A percentile compares a stretch with the other conserved stretches of the same genome.
Conservation (phyloP, 2,888 invertebrate genomes). For the Temnothorax ravouxi region DNA sequence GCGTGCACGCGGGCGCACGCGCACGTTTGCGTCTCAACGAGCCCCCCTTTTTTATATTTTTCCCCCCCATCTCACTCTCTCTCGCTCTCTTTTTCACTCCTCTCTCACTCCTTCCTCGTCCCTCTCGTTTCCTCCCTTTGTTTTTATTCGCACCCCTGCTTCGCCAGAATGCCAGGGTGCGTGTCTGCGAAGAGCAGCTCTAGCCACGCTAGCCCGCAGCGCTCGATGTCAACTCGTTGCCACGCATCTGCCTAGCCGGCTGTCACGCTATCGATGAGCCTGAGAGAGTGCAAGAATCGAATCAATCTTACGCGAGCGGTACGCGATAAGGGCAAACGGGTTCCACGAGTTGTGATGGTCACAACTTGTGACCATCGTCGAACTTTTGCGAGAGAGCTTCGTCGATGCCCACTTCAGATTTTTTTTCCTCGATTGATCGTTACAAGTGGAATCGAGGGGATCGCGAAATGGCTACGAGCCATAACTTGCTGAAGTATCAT, state of each 20-base stretch:
- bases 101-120: neutral
- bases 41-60: constrained; percentile 15
- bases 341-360: constrained; percentile 10
- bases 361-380: constrained; percentile 11
- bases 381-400: constrained; percentile 3
- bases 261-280: constrained; percentile 76
- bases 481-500: constrained; percentile 28
- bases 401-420: constrained; percentile 14
- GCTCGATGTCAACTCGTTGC: constrained; percentile 80
- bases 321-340: constrained; percentile 33
- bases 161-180: constrained; percentile 63
- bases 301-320: constrained; percentile 35
- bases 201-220: constrained; percentile 79
- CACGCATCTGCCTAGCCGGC: constrained; percentile 79
- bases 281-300: constrained; percentile 39
- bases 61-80: neutral
- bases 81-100: constrained; percentile 1
- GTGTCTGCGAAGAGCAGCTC: constrained; percentile 65
- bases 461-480: neutral
- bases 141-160: constrained; percentile 61
- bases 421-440: constrained; percentile 5
- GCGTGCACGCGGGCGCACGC: constrained; percentile 71
- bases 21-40: constrained; percentile 66
- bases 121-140: constrained; percentile 35
- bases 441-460: neutral